Conservation (phyloP, 37 sponge, comb jelly and placozoan genomes). For the Spongia lamella region DNA sequence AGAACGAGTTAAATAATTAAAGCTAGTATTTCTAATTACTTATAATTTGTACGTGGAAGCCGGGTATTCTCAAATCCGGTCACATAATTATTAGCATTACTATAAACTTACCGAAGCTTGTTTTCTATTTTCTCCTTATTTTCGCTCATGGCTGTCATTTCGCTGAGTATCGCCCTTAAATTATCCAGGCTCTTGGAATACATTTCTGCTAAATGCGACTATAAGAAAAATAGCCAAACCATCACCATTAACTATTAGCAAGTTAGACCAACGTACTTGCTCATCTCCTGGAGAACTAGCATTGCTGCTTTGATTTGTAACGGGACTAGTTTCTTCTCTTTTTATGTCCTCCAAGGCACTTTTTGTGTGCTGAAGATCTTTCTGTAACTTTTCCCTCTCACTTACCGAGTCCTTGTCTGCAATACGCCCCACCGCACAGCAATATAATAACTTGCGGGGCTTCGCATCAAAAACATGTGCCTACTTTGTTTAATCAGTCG, state of each 20-base stretch:
- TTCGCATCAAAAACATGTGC: constrained; percentile 3
- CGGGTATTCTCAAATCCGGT: no score
- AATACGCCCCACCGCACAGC: no score
- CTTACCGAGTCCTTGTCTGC: constrained; percentile 51
- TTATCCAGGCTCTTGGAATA: constrained; percentile 67
- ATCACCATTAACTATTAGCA: no score
- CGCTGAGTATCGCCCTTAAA: constrained; percentile 28
- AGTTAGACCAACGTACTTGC: no score
- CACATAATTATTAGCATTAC: no score
- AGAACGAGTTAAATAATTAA: no score
- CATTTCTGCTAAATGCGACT: neutral
- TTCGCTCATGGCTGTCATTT: constrained; percentile 47
- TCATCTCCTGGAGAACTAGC: neutral
- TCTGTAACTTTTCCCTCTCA: constrained; percentile 50
- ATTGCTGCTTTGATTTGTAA: neutral
- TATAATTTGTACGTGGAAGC: no score
- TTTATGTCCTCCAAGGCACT: constrained; percentile 35
- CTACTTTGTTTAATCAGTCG: constrained; percentile 62
- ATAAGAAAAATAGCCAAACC: neutral
- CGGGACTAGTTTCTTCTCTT: neutral
- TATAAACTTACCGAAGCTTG: constrained; percentile 35
- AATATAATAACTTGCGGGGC: neutral
- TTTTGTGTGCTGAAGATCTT: constrained; percentile 43
- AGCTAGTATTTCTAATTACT: no score
- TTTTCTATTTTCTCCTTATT: constrained; percentile 69